phyloP scores from a whole-genome alignment of 2,797 vertebrate genomes.

The Podarcis lilfordi region DNA sequence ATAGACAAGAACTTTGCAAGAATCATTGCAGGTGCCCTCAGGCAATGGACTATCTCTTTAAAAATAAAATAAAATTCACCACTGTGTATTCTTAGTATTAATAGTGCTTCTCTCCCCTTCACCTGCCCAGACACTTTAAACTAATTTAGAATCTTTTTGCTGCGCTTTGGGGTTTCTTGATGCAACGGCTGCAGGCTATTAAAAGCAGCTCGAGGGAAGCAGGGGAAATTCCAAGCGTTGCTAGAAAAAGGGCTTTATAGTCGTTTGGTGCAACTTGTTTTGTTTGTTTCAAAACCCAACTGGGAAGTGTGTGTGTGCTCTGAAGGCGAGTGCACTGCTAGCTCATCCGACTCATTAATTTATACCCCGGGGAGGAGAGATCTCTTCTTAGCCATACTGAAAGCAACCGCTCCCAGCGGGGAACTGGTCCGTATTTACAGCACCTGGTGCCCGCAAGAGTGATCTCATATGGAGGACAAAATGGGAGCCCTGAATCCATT shows the following conservation, averaged over 20 bases:
- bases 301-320: neutral
- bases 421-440: neutral
- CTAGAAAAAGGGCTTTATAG: neutral
- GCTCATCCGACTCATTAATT: neutral
- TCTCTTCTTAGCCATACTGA: no score
- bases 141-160: neutral
- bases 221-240: neutral
- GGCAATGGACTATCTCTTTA: no score
- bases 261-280: neutral
- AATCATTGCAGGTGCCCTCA: no score
- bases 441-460: neutral
- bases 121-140: no score
- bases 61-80: no score
- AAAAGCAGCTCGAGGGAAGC: neutral
- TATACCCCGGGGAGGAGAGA: no score
- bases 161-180: no score
- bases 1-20: no score
- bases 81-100: no score
- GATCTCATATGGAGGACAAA: neutral
- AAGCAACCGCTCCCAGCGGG: neutral
- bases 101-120: no score
- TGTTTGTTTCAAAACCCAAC: neutral
- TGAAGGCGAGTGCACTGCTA: neutral
- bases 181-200: neutral
- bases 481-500: neutral